Conservation (phyloP, 1,140 invertebrate species). For the Nasonia vitripennis region DNA sequence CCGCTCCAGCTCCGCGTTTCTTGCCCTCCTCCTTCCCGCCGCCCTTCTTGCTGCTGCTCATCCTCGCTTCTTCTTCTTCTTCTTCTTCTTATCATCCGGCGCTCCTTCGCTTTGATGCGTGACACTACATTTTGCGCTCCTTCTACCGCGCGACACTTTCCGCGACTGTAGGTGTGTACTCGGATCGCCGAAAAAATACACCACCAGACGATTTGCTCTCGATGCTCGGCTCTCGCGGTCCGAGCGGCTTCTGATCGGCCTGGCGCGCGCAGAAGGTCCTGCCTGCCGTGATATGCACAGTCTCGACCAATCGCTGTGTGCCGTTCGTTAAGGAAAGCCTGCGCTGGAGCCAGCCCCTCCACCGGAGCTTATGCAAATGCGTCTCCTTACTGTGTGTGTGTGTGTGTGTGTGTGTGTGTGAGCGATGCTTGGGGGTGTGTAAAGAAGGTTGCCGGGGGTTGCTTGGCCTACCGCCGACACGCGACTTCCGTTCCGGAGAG, state of each 20-base stretch:
- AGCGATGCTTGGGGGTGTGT: not conserved
- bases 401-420: not conserved
- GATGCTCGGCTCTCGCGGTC: not conserved
- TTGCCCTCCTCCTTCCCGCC: constrained; percentile 52
- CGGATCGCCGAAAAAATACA: too few relatives aligned
- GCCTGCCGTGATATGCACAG: not conserved
- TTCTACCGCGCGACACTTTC: too few relatives aligned
- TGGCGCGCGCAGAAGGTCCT: constrained; percentile 2
- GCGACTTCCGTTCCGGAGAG: constrained; percentile 69
- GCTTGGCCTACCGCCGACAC: constrained; percentile 67
- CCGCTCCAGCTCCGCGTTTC: constrained; percentile 62
- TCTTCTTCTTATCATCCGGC: too few relatives aligned
- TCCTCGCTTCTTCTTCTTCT: constrained; percentile 46
- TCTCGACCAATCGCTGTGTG: constrained; percentile 20
- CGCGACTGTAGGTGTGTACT: too few relatives aligned
- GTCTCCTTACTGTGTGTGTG: constrained; percentile 8
- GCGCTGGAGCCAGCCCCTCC: not conserved
- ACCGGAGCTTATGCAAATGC: constrained; percentile 14
- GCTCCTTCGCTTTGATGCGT: too few relatives aligned
- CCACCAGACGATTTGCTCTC: constrained; percentile 20
- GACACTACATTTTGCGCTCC: too few relatives aligned
- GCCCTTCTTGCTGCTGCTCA: constrained; percentile 64
- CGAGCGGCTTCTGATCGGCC: not conserved
- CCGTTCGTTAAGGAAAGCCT: constrained; percentile 18
- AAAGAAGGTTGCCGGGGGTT: constrained; percentile 32